Conservation (phyloP, 2,113 vertebrate genomes). For the Muscicapa adusta region DNA sequence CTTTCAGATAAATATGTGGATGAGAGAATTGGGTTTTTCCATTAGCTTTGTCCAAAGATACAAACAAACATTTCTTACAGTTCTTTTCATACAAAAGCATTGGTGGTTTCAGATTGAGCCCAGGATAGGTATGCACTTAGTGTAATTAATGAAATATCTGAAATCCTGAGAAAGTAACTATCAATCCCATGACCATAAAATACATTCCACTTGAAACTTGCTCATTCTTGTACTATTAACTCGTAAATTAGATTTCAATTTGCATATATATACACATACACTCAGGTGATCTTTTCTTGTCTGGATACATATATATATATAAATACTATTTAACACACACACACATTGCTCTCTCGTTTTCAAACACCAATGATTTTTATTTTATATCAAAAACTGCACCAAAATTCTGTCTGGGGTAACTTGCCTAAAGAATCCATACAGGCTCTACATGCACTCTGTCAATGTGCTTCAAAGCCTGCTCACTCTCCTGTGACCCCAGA, state of each 20-base stretch:
- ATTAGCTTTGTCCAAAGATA: constrained; percentile 22
- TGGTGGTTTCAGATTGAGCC: background rate
- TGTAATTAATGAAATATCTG: background rate
- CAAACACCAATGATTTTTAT: background rate
- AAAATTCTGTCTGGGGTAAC: background rate
- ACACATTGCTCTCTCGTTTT: background rate
- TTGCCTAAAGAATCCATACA: background rate
- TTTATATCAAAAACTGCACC: background rate
- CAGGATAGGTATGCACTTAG: background rate
- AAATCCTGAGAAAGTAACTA: background rate
- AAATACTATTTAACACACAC: background rate
- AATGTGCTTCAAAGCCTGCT: background rate
- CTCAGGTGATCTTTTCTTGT: background rate
- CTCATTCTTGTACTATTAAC: background rate
- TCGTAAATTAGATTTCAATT: background rate
- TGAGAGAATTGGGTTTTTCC: constrained; percentile 21
- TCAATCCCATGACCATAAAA: background rate
- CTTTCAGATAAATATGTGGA: constrained; percentile 36
- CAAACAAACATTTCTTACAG: background rate
- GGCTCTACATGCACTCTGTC: background rate
- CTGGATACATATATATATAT: background rate
- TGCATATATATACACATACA: background rate
- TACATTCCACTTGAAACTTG: background rate
- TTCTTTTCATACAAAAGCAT: background rate
- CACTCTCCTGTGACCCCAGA: background rate